Evolutionary conservation across 1,140 invertebrate genomes (phyloP).

Genomic region (Chlorops oryzae): DNA sequence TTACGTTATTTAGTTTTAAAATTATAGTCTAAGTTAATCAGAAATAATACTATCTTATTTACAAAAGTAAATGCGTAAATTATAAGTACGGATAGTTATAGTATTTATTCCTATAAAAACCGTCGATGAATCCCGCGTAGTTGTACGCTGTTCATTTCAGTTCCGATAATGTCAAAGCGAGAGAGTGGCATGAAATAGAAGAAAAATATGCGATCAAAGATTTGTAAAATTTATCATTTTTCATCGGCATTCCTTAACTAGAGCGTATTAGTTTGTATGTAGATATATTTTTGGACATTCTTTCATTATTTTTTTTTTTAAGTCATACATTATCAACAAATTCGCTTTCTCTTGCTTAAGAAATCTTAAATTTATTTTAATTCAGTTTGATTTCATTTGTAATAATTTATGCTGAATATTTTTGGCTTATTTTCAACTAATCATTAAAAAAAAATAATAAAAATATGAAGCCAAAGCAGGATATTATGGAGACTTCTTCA

Average conservation of each 20-base stretch:
- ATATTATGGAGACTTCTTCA: no score
- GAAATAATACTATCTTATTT: conserved; percentile 9
- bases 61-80: conserved; percentile 26
- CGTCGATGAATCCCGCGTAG: conserved; percentile 43
- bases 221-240: neutral
- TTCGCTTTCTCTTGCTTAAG: neutral
- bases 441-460: neutral
- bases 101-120: conserved; percentile 43
- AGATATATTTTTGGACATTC: neutral
- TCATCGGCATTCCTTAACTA: neutral
- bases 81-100: conserved; percentile 47
- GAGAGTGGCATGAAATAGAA: neutral
- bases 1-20: neutral
- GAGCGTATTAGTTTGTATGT: neutral
- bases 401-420: neutral
- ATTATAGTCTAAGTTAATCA: neutral
- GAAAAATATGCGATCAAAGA: conserved; percentile 8
- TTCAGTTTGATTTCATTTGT: neutral
- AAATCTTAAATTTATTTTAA: neutral
- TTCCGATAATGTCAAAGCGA: neutral
- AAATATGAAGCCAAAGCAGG: no score
- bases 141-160: conserved; percentile 27
- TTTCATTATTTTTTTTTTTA: neutral
- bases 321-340: neutral
- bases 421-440: neutral